These are phyloP conservation scores for Chrysoperla carnea DNA, from an alignment of 1,140 invertebrate genomes.

Conservation along the genomic window DNA sequence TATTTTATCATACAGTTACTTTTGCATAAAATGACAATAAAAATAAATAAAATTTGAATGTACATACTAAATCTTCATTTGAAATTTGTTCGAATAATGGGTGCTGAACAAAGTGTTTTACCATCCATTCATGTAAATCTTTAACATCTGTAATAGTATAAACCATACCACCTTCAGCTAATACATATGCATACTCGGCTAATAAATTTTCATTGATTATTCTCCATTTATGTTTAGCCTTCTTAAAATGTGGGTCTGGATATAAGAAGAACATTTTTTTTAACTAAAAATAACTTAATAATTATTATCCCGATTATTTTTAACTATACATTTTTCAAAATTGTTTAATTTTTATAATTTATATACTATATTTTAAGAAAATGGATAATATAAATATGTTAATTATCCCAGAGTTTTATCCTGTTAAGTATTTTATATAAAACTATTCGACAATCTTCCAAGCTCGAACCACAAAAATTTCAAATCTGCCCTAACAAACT, in stretches of 20 bases:
- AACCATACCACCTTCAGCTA: constrained; percentile 66
- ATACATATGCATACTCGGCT: constrained; percentile 92
- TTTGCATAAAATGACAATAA: too few species aligned
- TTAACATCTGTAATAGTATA: constrained; percentile 98
- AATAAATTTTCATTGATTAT: constrained; percentile 88
- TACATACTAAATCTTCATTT: constrained; percentile 55
- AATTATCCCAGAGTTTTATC: too few species aligned
- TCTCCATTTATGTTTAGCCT: constrained; percentile 97
- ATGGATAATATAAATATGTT: too few species aligned
- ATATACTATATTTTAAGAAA: too few species aligned
- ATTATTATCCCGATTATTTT: constrained; percentile 4
- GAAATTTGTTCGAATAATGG: constrained; percentile 68
- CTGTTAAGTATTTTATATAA: too few species aligned
- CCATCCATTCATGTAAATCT: constrained; percentile 96
- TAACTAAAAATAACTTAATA: constrained; percentile 43
- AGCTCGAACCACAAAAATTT: too few species aligned
- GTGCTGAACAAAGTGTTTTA: constrained; percentile 77
- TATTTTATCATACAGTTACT: too few species aligned
- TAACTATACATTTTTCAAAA: too few species aligned
- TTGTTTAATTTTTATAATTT: too few species aligned
- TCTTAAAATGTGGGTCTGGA: constrained; percentile 99
- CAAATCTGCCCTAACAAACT: too few species aligned
- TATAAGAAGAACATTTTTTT: constrained; percentile 99
- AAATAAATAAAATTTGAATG: background rate
- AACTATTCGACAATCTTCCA: too few species aligned